Conservation (phyloP, 2,888 invertebrate species). For the Plagiodera versicolora region DNA sequence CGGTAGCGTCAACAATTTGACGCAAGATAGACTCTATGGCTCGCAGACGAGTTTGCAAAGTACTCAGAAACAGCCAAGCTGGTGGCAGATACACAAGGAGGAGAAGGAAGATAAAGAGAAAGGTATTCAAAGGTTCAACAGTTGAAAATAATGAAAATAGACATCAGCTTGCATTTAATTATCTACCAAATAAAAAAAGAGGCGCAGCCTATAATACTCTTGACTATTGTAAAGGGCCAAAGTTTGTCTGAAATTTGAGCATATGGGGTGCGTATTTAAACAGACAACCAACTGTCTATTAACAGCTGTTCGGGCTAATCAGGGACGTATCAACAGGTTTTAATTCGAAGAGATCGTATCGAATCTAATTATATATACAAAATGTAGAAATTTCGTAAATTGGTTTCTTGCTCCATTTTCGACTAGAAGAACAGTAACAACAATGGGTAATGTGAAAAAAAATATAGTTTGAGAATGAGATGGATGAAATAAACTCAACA, state of each 20-base stretch:
- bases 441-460: too few relatives aligned
- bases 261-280: background rate
- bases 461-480: too few relatives aligned
- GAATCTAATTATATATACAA: too few relatives aligned
- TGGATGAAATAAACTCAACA: too few relatives aligned
- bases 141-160: too few relatives aligned
- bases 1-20: slow-evolving; percentile 38
- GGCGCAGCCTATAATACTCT: too few relatives aligned
- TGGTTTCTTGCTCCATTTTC: too few relatives aligned
- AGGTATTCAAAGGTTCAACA: background rate
- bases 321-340: background rate
- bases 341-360: too few relatives aligned
- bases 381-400: too few relatives aligned
- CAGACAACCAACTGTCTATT: background rate
- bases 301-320: background rate
- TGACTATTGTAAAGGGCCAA: background rate
- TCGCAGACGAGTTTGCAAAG: slow-evolving; percentile 29
- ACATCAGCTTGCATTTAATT: too few relatives aligned
- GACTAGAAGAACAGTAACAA: too few relatives aligned
- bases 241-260: background rate
- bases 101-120: slow-evolving; percentile 23
- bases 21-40: slow-evolving; percentile 23
- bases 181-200: too few relatives aligned
- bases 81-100: slow-evolving; percentile 36
- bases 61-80: slow-evolving; percentile 37